Conservation (phyloP, 1,140 invertebrate genomes). For the Caenorhabditis latens region DNA sequence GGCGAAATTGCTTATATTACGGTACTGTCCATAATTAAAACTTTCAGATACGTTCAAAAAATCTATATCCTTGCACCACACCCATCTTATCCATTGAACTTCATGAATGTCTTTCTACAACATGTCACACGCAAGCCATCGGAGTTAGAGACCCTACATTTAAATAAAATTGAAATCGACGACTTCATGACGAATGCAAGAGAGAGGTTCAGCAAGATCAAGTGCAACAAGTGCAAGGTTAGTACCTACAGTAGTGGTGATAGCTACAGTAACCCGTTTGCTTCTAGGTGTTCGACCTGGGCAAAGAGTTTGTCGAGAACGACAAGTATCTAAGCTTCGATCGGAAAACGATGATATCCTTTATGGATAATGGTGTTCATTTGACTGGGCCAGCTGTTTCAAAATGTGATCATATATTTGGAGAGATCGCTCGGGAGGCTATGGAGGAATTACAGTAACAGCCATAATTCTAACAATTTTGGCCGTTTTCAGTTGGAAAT, state of each 20-base stretch:
- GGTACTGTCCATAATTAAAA: too few species aligned
- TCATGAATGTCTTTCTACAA: background rate
- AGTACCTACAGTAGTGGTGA: too few species aligned
- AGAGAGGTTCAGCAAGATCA: background rate
- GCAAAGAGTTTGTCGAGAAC: background rate
- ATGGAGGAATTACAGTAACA: background rate
- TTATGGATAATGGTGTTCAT: background rate
- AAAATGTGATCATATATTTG: background rate
- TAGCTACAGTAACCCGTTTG: too few species aligned
- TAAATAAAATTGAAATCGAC: background rate
- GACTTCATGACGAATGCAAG: background rate
- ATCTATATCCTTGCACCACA: background rate
- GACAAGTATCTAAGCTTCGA: conserved; percentile 3
- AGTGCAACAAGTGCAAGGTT: conserved; percentile 24
- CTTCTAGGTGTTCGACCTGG: background rate
- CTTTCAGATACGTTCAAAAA: conserved; percentile 12
- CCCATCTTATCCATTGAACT: background rate
- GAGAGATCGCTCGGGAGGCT: background rate
- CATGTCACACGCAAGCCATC: background rate
- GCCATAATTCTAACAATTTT: too few species aligned
- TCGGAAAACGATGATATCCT: background rate
- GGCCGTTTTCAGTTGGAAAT: too few species aligned
- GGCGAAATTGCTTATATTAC: too few species aligned
- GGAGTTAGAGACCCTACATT: background rate
- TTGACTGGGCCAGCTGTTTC: background rate